These are phyloP conservation scores for Liopterus haemorrhoidalis DNA, from an alignment of 2,888 invertebrate species.

Conservation along the genomic window DNA sequence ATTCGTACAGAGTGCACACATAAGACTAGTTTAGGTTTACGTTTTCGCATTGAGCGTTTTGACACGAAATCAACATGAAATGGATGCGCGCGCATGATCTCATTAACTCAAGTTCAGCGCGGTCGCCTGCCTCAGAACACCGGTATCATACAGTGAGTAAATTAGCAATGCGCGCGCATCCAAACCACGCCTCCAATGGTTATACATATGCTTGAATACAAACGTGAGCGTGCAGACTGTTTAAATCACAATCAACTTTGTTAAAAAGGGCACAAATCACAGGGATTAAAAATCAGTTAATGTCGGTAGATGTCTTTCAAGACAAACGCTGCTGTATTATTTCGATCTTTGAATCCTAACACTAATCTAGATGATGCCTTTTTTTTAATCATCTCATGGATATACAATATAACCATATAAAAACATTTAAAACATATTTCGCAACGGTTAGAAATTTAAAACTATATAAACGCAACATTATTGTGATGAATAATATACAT, in stretches of 20 bases:
- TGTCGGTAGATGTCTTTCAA: no score
- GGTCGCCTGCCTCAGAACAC: no score
- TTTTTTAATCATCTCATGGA: no score
- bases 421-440: slow-evolving; percentile 17
- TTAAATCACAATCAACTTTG: slow-evolving; percentile 24
- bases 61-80: slow-evolving; percentile 15
- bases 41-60: slow-evolving; percentile 26
- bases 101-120: not conserved
- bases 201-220: slow-evolving; percentile 3
- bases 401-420: slow-evolving; percentile 21
- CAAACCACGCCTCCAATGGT: not conserved
- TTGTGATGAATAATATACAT: slow-evolving; percentile 14
- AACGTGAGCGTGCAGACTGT: slow-evolving; percentile 9
- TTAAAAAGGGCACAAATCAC: slow-evolving; percentile 23
- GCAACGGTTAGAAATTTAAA: slow-evolving; percentile 19
- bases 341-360: no score
- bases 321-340: no score
- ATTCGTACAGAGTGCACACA: slow-evolving; percentile 23
- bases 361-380: no score
- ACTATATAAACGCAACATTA: slow-evolving; percentile 18
- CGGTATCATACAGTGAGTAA: no score
- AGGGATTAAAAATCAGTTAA: slow-evolving; percentile 18
- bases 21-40: slow-evolving; percentile 44
- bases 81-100: not conserved
- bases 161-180: not conserved